Base-by-base conservation (phyloP, 30 jellyfish, hydroid and myxozoan species). In the Rhopilema esculentum region DNA sequence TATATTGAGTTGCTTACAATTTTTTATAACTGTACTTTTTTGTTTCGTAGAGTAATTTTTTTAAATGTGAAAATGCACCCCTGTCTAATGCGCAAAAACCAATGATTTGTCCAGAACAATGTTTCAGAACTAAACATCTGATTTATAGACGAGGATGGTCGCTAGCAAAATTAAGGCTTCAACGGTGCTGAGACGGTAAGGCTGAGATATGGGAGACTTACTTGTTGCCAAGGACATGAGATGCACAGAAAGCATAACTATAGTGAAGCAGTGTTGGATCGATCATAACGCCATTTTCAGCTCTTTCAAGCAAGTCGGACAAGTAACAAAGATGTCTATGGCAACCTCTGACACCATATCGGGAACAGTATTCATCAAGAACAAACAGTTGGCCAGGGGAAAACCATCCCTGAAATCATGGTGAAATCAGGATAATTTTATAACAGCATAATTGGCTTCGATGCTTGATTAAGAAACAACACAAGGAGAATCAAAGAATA, bases 191-290 rank as follows among this genome's bases (percentile, higher is more conserved):
- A 2, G 57, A 40, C 12, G 6, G 57, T 6, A 40, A 40, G 57
- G 57, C 57, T 40, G 12, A 40, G 57, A n/a, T n/a, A n/a, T n/a
- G 57, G 4, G 48, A 7, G 1, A 69, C 93, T 27, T 68, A 94
- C 98, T 97, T 89, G 92, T 94, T 94, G 8, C 98, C 98, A 23
- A 94, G 96, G 12, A 94, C 98, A 79, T 94, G 98, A 19, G 98
- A 72, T 9, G 98, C 96, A 61, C 98, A 94, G 57, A 94, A 94
- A 16, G 98, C 98, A 63, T 94, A 94, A 49, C 97, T 94, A 89
- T 94, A 94, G 80, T 94, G 98, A 25, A 94, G 85, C 87, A 94
- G 70, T 12, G 97, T 89, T 9, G 98, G 97, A 51, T 94, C 98
- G 22, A 94, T 85, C 98, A 94, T 94, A 29, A 90, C 94, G 24